Conservation (phyloP, 2,797 vertebrate genomes). For the Falco concolor region DNA sequence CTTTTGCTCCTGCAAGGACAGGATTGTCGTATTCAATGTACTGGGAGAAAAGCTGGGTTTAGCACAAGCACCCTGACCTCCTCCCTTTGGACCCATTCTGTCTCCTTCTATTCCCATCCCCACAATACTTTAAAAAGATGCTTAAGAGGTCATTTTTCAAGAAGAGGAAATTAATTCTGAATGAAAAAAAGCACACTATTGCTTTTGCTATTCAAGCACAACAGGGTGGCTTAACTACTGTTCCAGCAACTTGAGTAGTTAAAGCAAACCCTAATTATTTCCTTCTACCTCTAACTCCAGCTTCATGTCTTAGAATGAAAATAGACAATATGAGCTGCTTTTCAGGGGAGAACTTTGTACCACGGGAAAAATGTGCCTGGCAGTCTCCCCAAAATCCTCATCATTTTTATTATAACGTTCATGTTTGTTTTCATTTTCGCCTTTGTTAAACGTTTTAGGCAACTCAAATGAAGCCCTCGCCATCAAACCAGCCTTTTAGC, state of each 20-base stretch:
- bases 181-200: background rate
- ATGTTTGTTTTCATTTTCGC: constrained; percentile 65
- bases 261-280: constrained; percentile 26
- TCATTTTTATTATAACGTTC: constrained; percentile 53
- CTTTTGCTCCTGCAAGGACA: background rate
- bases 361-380: constrained; percentile 19
- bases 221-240: background rate
- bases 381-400: constrained; percentile 34
- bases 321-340: constrained; percentile 7
- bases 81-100: background rate
- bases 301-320: background rate
- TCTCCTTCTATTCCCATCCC: background rate
- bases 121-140: background rate
- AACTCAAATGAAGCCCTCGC: constrained; percentile 50
- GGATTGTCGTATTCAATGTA: background rate
- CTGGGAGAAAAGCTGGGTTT: background rate
- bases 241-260: background rate
- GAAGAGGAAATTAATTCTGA: background rate
- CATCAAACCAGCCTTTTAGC: constrained; percentile 65
- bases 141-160: background rate
- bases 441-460: constrained; percentile 60
- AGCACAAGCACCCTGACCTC: background rate
- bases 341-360: background rate
- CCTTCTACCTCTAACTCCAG: background rate
- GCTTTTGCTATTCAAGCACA: background rate